Evolutionary conservation across 2,888 invertebrate genomes (phyloP).

Genomic region (Abrostola triplasia): DNA sequence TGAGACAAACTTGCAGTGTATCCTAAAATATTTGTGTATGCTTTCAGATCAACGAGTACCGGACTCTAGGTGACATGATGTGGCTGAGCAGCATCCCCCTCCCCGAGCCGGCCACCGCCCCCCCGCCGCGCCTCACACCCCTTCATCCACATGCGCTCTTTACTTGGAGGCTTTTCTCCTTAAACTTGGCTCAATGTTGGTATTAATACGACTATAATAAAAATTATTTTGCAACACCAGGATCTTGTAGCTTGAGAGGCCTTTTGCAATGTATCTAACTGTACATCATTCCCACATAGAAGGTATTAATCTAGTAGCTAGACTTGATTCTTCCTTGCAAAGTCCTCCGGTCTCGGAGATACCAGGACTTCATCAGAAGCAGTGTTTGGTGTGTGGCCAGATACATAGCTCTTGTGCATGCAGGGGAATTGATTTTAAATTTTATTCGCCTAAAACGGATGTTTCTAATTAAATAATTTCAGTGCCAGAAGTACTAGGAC

Average conservation of each 20-base stretch:
- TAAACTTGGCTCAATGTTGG: slow-evolving; percentile 88
- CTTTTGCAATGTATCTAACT: too few relatives aligned
- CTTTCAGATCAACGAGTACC: slow-evolving; percentile 95
- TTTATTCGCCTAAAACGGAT: not conserved
- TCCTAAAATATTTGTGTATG: not conserved
- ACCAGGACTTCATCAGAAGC: too few relatives aligned
- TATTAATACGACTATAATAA: slow-evolving; percentile 16
- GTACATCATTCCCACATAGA: too few relatives aligned
- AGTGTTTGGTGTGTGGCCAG: too few relatives aligned
- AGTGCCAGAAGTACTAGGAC: slow-evolving; percentile 94
- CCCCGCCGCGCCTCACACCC: slow-evolving; percentile 78
- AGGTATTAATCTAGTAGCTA: too few relatives aligned
- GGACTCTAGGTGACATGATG: slow-evolving; percentile 96
- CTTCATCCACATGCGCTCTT: slow-evolving; percentile 91
- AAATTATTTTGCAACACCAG: too few relatives aligned
- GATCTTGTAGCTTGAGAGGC: too few relatives aligned
- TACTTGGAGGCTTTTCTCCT: slow-evolving; percentile 93
- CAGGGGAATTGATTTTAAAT: slow-evolving; percentile 8
- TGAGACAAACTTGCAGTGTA: too few relatives aligned
- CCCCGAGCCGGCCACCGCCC: slow-evolving; percentile 80
- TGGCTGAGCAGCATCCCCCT: slow-evolving; percentile 81
- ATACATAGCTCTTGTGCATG: not conserved
- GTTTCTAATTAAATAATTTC: slow-evolving; percentile 54
- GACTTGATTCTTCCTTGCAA: too few relatives aligned
- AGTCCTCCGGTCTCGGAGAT: too few relatives aligned